phyloP scores from a whole-genome alignment of 1,140 invertebrate genomes.

The Rhyacophila brunnea region DNA sequence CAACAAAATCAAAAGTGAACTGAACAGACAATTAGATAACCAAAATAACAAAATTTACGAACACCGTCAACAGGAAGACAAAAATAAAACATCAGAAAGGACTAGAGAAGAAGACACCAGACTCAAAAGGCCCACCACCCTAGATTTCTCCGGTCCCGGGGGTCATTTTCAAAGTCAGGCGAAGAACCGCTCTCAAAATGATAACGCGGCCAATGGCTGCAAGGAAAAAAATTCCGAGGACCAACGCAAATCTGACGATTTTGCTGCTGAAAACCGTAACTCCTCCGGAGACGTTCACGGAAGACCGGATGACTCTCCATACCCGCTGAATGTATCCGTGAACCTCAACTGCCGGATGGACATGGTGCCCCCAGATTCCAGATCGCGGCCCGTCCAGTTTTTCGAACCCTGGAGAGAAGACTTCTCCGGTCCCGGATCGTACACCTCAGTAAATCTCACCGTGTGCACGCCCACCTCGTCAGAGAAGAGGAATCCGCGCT shows the following conservation, averaged over 20 bases:
- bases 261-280: conserved; percentile 4
- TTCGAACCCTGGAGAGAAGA: conserved; percentile 49
- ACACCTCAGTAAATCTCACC: conserved; percentile 53
- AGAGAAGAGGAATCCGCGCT: conserved; percentile 34
- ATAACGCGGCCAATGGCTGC: no score
- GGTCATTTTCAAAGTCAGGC: conserved; percentile 1
- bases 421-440: conserved; percentile 47
- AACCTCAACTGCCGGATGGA: conserved; percentile 62
- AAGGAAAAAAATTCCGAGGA: not conserved
- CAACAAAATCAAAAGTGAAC: conserved; percentile 48
- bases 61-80: not conserved
- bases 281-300: not conserved
- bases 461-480: conserved; percentile 51
- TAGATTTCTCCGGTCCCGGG: conserved; percentile 38
- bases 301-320: conserved; percentile 6
- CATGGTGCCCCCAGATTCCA: conserved; percentile 39
- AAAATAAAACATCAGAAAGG: no score
- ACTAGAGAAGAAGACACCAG: conserved; percentile 6
- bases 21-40: conserved; percentile 45
- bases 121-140: conserved; percentile 44
- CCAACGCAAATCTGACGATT: conserved; percentile 10
- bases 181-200: not conserved
- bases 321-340: conserved; percentile 53
- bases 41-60: conserved; percentile 12
- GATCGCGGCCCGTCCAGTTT: conserved; percentile 41